These are phyloP conservation scores for Parnassius orleans DNA, from an alignment of 2,888 invertebrate species.

Conservation along the genomic window DNA sequence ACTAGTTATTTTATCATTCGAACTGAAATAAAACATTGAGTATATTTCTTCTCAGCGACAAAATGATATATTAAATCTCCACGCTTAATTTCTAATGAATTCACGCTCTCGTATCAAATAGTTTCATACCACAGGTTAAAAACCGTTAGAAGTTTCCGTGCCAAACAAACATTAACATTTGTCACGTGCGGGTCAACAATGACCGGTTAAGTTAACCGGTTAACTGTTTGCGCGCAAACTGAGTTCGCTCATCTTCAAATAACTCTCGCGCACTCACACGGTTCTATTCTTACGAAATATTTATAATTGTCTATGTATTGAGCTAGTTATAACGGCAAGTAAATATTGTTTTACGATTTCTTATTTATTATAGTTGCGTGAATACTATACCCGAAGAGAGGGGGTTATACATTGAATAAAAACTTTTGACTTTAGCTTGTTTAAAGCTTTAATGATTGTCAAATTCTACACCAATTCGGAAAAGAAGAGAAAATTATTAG, in stretches of 20 bases:
- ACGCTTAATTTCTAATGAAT: constrained; percentile 11
- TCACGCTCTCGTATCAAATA: constrained; percentile 14
- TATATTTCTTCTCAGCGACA: too few relatives aligned
- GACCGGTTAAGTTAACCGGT: constrained; percentile 36
- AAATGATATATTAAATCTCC: neutral
- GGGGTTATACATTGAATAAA: too few relatives aligned
- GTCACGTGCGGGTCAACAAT: constrained; percentile 41
- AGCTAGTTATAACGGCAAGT: neutral
- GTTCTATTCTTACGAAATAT: constrained; percentile 15
- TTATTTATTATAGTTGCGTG: neutral
- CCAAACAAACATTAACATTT: constrained; percentile 43
- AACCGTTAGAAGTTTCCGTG: constrained; percentile 38
- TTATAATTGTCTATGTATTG: constrained; percentile 1
- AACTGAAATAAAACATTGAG: too few relatives aligned
- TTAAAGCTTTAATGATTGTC: too few relatives aligned
- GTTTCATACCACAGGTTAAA: constrained; percentile 12
- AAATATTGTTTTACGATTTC: too few relatives aligned
- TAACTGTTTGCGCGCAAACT: constrained; percentile 35
- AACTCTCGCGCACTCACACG: constrained; percentile 20
- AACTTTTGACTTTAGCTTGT: too few relatives aligned
- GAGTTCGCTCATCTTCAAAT: constrained; percentile 26
- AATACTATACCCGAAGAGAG: neutral
- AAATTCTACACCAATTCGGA: too few relatives aligned
- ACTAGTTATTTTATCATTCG: too few relatives aligned
- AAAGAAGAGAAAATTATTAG: too few relatives aligned